A percentile compares a stretch with the other conserved stretches of the same genome.
Conservation (phyloP, 2,113 vertebrate genomes). For the Dicentrarchus labrax region DNA sequence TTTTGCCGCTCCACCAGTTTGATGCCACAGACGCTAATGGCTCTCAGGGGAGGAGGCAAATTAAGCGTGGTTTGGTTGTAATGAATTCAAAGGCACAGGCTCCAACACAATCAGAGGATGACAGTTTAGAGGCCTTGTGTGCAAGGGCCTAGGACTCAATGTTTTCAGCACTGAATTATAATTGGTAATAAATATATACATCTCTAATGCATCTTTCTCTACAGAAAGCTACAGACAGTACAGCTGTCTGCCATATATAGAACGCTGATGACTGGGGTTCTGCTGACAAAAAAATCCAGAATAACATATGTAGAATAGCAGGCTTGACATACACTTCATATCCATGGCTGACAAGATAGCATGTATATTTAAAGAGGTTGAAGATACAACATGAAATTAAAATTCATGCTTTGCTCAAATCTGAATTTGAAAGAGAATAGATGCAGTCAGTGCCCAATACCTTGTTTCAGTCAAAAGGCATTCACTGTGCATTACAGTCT, state of each 20-base stretch:
- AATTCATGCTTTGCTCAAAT: conserved; percentile 66
- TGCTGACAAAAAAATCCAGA: conserved; percentile 29
- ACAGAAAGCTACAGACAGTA: neutral
- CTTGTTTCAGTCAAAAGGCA: conserved; percentile 68
- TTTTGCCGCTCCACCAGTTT: conserved; percentile 88
- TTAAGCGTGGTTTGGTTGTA: conserved; percentile 92
- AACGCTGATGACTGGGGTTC: conserved; percentile 10
- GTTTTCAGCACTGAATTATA: conserved; percentile 39
- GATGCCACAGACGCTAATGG: conserved; percentile 92
- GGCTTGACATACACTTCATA: conserved; percentile 49
- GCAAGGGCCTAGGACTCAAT: neutral
- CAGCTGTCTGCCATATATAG: too few species aligned
- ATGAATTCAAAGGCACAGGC: conserved; percentile 91
- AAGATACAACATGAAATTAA: conserved; percentile 65
- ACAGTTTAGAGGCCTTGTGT: conserved; percentile 41
- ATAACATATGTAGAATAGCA: conserved; percentile 48
- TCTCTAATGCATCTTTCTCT: conserved; percentile 40
- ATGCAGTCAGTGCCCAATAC: conserved; percentile 52
- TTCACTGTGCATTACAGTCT: conserved; percentile 61
- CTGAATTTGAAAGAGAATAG: conserved; percentile 71
- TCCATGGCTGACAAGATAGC: conserved; percentile 68
- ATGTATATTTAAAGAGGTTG: conserved; percentile 75
- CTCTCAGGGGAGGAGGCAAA: conserved; percentile 91
- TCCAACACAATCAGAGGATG: conserved; percentile 71
- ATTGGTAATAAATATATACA: conserved; percentile 53